A percentile compares a stretch with the other conserved stretches of the same genome.
Evolutionary conservation across 2,797 vertebrate species (phyloP).

Genomic region (Phataginus tetradactyla): DNA sequence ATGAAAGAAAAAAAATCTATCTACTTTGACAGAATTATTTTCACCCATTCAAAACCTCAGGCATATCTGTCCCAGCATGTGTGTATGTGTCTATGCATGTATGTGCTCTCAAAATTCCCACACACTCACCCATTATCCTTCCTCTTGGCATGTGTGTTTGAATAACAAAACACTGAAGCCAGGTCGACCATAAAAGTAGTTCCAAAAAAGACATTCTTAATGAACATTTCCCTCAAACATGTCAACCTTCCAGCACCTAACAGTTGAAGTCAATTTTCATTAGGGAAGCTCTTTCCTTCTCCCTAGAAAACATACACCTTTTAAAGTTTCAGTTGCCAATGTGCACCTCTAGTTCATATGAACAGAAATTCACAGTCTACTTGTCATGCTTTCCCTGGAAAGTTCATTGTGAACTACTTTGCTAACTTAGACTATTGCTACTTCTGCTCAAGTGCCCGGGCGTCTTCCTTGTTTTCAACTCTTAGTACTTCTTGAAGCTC

Average conservation of each 20-base stretch:
- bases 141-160: not conserved
- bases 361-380: constrained; percentile 31
- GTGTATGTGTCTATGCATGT: not conserved
- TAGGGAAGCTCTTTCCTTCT: constrained; percentile 24
- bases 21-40: not conserved
- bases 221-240: constrained; percentile 53
- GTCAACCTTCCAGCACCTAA: constrained; percentile 39
- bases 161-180: constrained; percentile 48
- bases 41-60: constrained; percentile 14
- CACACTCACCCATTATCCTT: not conserved
- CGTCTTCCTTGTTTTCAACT: constrained; percentile 31
- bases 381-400: constrained; percentile 27
- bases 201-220: constrained; percentile 64
- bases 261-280: constrained; percentile 59
- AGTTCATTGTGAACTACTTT: constrained; percentile 6
- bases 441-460: constrained; percentile 33
- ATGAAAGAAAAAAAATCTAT: not conserved
- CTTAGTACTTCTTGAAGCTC: constrained; percentile 41
- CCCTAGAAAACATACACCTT: constrained; percentile 46
- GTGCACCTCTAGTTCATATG: constrained; percentile 15
- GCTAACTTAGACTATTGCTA: constrained; percentile 10
- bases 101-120: constrained; percentile 4
- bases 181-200: constrained; percentile 22
- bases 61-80: not conserved
- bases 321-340: constrained; percentile 29